Conservation (phyloP, 2,797 vertebrate species). For the Notolabrus celidotus region DNA sequence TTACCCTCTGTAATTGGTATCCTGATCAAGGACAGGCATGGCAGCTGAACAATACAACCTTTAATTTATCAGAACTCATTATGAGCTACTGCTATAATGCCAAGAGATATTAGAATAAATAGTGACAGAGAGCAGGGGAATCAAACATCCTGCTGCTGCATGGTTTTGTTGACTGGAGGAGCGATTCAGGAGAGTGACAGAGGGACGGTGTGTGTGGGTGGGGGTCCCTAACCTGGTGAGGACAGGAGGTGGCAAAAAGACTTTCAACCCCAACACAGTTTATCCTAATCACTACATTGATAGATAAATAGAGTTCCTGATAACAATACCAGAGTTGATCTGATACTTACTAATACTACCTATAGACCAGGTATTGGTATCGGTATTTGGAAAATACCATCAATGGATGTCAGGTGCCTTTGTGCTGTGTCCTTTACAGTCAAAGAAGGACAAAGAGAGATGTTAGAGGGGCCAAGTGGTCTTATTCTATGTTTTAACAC, state of each 20-base stretch:
- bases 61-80: constrained; percentile 88
- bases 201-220: constrained; percentile 16
- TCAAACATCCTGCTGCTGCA: constrained; percentile 75
- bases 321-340: not conserved
- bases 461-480: constrained; percentile 64
- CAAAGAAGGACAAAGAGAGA: constrained; percentile 68
- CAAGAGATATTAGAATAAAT: constrained; percentile 82
- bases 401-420: no score
- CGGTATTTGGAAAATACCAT: no score
- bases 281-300: constrained; percentile 79
- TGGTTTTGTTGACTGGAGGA: constrained; percentile 62
- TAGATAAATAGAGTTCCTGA: constrained; percentile 37
- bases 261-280: constrained; percentile 74
- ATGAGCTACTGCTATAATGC: constrained; percentile 81
- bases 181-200: constrained; percentile 53
- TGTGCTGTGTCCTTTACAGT: no score
- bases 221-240: not conserved
- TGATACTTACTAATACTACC: no score
- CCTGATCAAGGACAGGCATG: constrained; percentile 91
- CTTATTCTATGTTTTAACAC: constrained; percentile 47
- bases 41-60: constrained; percentile 86
- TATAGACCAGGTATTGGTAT: no score
- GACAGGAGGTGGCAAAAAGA: not conserved
- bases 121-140: constrained; percentile 77
- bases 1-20: constrained; percentile 95